Base-by-base conservation (phyloP, 2,113 vertebrate species). In the Pseudorhombus dupliciocellatus region DNA sequence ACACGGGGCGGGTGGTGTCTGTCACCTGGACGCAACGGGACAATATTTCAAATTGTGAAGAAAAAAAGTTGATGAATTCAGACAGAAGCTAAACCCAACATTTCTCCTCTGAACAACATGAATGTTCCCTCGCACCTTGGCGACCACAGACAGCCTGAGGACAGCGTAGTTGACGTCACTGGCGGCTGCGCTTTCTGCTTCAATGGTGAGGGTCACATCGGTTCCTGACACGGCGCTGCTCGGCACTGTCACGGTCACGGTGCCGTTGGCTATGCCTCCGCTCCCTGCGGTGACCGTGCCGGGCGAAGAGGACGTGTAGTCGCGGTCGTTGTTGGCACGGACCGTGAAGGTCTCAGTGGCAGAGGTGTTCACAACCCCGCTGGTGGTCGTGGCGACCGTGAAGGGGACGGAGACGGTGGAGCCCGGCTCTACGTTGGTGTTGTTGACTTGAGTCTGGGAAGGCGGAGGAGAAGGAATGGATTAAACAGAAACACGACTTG, bases 101-200 rank as follows among this genome's bases (percentile, higher is more conserved):
- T 16, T 4, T 24, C 30, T 52, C 30, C 48, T 37, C 10, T 37
- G 34, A n/a, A 50, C 40, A 56, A 7, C 1, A n/a, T 30, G 42
- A 46, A 16, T 46, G 42, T 15, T 37, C 21, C 37, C 51, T 51
- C 57, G 75, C 69, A 94, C 93, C 91, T 85, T 85, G n/a, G 76
- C 26, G 25, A 9, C 2, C 26, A 94, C 80, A 50, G 88, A 74
- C 55, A 94, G 77, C n/a, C 86, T 68, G 15, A 92, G 71, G 1
- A 94, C 84, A 9, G 59, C 59, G 0, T 89, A 93, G 89, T 93
- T 93, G 64, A 71, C 73, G 61, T 94, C 92, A 0, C 61, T 50
- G 6, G 42, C 58, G 1, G 59, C 73, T 0, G 81, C 0, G 30
- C 87, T 73, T 40, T 90, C 50, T 2, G 78, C 92, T 30, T 80